Evolutionary conservation across 1,140 invertebrate genomes (phyloP).

Genomic region (Eriocheir sinensis): DNA sequence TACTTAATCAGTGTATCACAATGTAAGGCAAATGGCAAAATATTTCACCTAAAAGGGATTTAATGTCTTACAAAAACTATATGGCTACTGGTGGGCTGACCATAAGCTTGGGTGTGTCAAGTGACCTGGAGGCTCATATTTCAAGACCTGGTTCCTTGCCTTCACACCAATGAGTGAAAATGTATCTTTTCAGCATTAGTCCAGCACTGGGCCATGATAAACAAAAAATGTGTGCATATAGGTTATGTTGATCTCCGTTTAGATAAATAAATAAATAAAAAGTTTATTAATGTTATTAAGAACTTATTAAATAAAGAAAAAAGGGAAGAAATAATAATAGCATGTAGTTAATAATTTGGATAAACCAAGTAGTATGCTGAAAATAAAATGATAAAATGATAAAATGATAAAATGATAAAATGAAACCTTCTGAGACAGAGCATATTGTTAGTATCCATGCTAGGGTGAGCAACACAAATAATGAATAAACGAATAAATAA

Average conservation of each 20-base stretch:
- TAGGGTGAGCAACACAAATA: background rate
- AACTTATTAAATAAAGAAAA: too few species aligned
- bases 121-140: slow-evolving; percentile 5
- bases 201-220: background rate
- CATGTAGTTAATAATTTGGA: background rate
- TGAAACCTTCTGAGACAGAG: too few species aligned
- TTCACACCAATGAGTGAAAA: background rate
- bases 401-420: too few species aligned
- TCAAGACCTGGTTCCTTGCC: slow-evolving; percentile 70
- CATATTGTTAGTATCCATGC: background rate
- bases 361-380: background rate
- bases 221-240: too few species aligned
- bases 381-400: background rate
- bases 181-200: background rate
- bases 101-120: background rate
- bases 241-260: too few species aligned
- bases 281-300: too few species aligned
- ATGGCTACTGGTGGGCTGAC: too few species aligned
- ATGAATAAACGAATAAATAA: background rate
- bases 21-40: background rate
- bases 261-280: too few species aligned
- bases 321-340: background rate
- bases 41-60: background rate
- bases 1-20: background rate
- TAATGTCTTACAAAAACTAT: too few species aligned